phyloP scores from a whole-genome alignment of 2,888 invertebrate genomes.

The Meiosimyza platycephala region DNA sequence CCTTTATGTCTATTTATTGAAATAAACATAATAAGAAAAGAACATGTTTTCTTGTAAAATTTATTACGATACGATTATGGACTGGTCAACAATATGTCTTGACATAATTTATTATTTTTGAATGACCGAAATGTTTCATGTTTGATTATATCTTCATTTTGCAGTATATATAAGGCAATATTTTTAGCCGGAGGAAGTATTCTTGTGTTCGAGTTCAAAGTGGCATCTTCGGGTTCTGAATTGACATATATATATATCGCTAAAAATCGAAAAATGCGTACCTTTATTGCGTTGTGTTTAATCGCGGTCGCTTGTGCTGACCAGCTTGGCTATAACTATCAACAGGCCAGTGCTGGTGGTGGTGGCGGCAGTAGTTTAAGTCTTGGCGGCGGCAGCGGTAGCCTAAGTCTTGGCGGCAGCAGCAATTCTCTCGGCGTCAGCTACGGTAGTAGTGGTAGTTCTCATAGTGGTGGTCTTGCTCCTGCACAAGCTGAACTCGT shows the following conservation, averaged over 20 bases:
- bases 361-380: slow-evolving; percentile 33
- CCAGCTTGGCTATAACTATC: slow-evolving; percentile 39
- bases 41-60: no score
- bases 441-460: slow-evolving; percentile 20
- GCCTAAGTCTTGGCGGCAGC: slow-evolving; percentile 30
- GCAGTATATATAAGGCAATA: slow-evolving; percentile 17
- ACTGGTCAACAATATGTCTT: no score
- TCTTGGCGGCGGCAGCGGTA: slow-evolving; percentile 18
- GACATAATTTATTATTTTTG: no score
- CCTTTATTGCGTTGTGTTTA: slow-evolving; percentile 5
- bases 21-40: no score
- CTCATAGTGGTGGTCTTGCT: slow-evolving; percentile 26
- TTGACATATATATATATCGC: background rate
- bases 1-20: no score
- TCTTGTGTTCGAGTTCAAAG: slow-evolving; percentile 6
- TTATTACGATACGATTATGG: no score
- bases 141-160: background rate
- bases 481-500: slow-evolving; percentile 50
- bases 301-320: slow-evolving; percentile 17
- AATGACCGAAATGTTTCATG: no score
- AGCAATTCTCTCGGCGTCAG: slow-evolving; percentile 15
- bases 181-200: slow-evolving; percentile 13
- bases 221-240: background rate
- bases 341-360: slow-evolving; percentile 22
- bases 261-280: slow-evolving; percentile 11